These are phyloP conservation scores for Macrobrachium rosenbergii DNA, from an alignment of 1,140 invertebrate genomes.

Conservation along the genomic window DNA sequence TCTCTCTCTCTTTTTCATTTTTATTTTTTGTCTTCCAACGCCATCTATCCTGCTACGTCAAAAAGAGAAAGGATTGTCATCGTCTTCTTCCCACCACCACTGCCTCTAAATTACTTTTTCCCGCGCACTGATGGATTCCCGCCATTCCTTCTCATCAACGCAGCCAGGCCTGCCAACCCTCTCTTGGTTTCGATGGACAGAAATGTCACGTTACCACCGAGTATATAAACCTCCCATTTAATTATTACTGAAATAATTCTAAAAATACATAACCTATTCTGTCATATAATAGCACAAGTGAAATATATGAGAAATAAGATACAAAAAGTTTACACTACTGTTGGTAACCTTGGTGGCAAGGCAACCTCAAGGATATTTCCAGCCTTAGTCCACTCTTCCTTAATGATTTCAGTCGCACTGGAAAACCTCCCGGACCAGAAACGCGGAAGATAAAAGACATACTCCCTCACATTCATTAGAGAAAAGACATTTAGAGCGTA, in stretches of 20 bases:
- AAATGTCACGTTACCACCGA: no score
- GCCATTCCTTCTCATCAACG: slow-evolving; percentile 30
- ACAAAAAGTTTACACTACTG: background rate
- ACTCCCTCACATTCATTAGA: no score
- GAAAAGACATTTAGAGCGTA: no score
- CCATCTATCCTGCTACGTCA: slow-evolving; percentile 16
- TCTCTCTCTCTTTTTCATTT: background rate
- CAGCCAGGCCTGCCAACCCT: background rate
- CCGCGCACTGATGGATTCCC: slow-evolving; percentile 28
- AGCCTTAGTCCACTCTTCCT: slow-evolving; percentile 8
- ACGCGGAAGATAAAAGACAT: no score
- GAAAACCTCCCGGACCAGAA: background rate
- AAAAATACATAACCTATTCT: no score
- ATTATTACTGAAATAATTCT: no score
- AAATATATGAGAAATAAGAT: background rate
- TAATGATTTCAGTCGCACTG: background rate
- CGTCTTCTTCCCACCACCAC: background rate
- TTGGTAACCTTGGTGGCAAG: background rate
- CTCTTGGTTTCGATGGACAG: no score
- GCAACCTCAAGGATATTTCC: background rate
- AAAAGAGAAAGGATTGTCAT: slow-evolving; percentile 14
- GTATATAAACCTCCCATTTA: no score
- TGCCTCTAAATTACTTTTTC: background rate
- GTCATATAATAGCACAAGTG: background rate
- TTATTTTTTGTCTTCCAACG: no score